Evolutionary conservation across 1,140 invertebrate species (phyloP).

Genomic region (Tachypleus tridentatus): DNA sequence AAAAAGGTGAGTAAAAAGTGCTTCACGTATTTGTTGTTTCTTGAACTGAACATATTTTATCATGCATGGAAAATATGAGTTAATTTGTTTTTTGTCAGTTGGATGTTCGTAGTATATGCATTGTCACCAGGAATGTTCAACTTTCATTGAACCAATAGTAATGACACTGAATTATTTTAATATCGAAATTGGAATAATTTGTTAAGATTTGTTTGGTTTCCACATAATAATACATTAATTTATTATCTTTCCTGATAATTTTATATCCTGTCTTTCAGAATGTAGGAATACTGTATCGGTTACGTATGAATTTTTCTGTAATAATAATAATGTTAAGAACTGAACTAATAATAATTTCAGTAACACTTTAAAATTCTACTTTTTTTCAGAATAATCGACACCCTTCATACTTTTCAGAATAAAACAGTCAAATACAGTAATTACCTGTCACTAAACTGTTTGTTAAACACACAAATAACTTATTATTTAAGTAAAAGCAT

Average conservation of each 20-base stretch:
- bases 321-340: too few relatives aligned
- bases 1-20: constrained; percentile 5
- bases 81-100: not conserved
- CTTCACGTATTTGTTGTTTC: not conserved
- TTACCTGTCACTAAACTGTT: not conserved
- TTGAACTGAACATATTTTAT: not conserved
- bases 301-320: not conserved
- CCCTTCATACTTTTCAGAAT: too few relatives aligned
- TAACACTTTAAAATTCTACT: too few relatives aligned
- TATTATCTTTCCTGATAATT: not conserved
- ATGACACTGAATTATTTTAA: not conserved
- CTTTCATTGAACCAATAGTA: not conserved
- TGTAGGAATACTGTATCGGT: not conserved
- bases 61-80: not conserved
- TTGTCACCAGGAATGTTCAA: not conserved
- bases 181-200: not conserved
- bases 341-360: too few relatives aligned
- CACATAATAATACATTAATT: too few relatives aligned
- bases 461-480: not conserved
- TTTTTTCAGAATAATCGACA: too few relatives aligned
- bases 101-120: not conserved
- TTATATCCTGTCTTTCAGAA: not conserved
- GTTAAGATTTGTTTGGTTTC: too few relatives aligned
- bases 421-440: too few relatives aligned
- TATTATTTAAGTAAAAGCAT: not conserved